phyloP scores from a whole-genome alignment of 2,113 vertebrate species.

The Percopsis transmontana region DNA sequence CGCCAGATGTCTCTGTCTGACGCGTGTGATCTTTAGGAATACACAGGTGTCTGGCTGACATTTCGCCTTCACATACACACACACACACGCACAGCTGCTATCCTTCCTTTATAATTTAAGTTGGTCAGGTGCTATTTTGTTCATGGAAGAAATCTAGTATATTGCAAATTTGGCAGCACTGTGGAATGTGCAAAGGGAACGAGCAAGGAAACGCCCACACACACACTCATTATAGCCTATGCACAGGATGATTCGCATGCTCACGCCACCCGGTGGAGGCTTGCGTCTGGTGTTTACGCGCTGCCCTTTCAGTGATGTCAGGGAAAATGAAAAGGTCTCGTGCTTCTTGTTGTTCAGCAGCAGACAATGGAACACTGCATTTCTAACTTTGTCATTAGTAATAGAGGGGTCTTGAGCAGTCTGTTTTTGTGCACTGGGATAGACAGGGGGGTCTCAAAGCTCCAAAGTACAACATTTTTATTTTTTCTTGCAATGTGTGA shows the following conservation, averaged over 20 bases:
- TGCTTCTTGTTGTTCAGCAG: constrained; percentile 51
- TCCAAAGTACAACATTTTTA: no score
- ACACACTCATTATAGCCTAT: neutral
- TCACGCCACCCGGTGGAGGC: neutral
- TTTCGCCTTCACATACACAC: neutral
- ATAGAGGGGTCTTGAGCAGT: no score
- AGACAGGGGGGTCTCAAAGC: no score
- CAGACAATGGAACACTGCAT: neutral
- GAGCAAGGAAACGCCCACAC: neutral
- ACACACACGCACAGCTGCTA: neutral
- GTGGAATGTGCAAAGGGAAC: constrained; percentile 28
- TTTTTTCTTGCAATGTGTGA: no score
- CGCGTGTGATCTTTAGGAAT: neutral
- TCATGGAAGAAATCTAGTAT: neutral
- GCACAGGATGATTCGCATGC: neutral
- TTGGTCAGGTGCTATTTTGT: neutral
- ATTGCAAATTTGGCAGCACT: neutral
- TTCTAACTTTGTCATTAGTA: no score
- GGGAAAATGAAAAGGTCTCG: constrained; percentile 55
- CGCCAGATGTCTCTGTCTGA: neutral
- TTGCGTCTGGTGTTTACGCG: neutral
- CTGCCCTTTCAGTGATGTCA: constrained; percentile 49
- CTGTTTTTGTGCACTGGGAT: no score
- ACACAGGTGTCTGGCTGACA: neutral
- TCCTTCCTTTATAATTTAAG: neutral